Evolutionary conservation across 2,113 vertebrate species (phyloP), one percentile per base, ranked within the genome.

Genomic region (Sinocyclocheilus maitianheensis): DNA sequence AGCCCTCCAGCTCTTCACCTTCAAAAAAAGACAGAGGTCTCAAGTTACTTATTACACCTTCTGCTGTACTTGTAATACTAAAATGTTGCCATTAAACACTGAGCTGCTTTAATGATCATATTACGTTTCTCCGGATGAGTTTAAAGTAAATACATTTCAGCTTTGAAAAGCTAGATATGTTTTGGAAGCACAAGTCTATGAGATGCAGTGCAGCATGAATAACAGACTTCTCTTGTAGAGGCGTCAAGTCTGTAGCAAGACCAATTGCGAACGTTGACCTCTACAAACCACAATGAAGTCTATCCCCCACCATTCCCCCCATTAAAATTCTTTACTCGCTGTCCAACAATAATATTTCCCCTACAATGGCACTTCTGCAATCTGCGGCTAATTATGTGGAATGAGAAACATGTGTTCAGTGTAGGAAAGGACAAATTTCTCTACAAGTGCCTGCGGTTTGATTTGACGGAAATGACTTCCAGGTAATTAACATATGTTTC

Each of bases 261-360:
- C 46, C 85, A 77, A 22, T 80, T 85, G 65, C 60, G 84, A 71
- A 58, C 67, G 67, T 83, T 82, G 43, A 77, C 58, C 71, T 67
- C 9, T n/a, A 53, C 22, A 83, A 86, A 53, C 10, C 71, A 67
- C 69, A 83, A 51, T 72, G 5, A 72, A 72, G 46, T 71, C 63
- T 34, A 37, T 30, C 51, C 13, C 78, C 78, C 58, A 8, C 22
- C 2, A 5, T n/a, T 20, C 30, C 30, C n/a, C 60, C 22, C 13
- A 9, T 71, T 69, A 24, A 55, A 72, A 58, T 71, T 72, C 81
- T 83, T 72, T 83, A 40, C 48, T 71, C 4, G 11, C 20, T 55
- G 20, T 83, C 81, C 67, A 83, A 83, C 48, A 83, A 83, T 72
- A 83, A 83, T 83, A 83, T 72, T 83, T 83, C 48, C 48, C 67